Conservation (phyloP, 2,888 invertebrate genomes). For the Laspeyria flexula region DNA sequence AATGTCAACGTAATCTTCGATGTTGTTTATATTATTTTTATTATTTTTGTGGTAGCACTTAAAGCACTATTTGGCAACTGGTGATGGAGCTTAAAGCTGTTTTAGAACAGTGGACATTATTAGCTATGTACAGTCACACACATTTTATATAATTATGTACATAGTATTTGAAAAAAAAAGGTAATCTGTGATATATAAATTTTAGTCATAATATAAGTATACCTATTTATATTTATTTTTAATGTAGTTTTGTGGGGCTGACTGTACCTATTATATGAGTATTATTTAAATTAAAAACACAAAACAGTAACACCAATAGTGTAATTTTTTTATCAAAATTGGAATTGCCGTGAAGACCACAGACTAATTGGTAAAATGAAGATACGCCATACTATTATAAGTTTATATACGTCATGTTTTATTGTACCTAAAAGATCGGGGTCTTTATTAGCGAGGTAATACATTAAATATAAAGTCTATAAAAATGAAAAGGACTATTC, state of each 20-base stretch:
- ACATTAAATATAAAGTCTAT: no score
- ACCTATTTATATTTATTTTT: neutral
- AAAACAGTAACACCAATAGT: conserved; percentile 8
- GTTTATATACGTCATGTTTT: neutral
- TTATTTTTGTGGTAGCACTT: conserved; percentile 68
- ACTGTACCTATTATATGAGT: conserved; percentile 19
- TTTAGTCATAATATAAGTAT: no score
- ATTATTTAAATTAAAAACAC: neutral
- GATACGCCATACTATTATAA: conserved; percentile 25
- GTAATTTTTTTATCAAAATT: conserved; percentile 14
- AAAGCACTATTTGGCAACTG: conserved; percentile 70
- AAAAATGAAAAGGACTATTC: no score
- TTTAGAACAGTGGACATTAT: conserved; percentile 35
- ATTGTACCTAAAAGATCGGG: neutral
- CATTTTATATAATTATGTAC: neutral
- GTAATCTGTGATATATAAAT: no score
- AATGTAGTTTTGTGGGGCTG: conserved; percentile 21
- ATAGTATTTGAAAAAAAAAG: neutral
- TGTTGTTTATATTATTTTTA: conserved; percentile 61
- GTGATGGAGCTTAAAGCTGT: conserved; percentile 69
- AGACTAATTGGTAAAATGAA: conserved; percentile 34
- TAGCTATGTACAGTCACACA: conserved; percentile 27
- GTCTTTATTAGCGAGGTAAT: no score
- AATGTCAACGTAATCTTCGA: conserved; percentile 42
- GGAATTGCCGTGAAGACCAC: conserved; percentile 25